A percentile compares a stretch with the other conserved stretches of the same genome.
phyloP scores from a whole-genome alignment of 1,140 invertebrate genomes.

The Microplitis demolitor region DNA sequence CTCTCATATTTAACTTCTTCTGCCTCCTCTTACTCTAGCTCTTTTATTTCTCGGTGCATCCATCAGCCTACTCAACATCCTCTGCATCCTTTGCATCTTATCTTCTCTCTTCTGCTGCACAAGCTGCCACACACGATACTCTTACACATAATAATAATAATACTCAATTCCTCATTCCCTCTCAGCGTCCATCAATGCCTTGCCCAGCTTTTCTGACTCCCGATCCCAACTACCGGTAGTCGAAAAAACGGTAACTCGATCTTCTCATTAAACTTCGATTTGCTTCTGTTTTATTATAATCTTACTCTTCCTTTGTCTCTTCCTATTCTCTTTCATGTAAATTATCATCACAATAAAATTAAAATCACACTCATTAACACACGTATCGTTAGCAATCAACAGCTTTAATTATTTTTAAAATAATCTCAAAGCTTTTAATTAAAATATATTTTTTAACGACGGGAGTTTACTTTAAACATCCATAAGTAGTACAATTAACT shows the following conservation, averaged over 20 bases:
- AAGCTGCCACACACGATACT: conserved; percentile 24
- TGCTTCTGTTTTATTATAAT: neutral
- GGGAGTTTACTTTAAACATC: too few relatives aligned
- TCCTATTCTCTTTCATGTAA: neutral
- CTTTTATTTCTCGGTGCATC: conserved; percentile 1
- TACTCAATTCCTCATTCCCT: too few relatives aligned
- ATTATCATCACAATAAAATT: neutral
- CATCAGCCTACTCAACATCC: neutral
- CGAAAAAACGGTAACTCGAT: conserved; percentile 8
- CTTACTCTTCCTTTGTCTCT: neutral
- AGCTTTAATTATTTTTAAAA: too few relatives aligned
- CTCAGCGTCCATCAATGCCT: conserved; percentile 19
- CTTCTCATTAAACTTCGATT: neutral
- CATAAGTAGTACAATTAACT: too few relatives aligned
- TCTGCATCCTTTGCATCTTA: neutral
- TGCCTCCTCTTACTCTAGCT: conserved; percentile 2
- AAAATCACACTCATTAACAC: too few relatives aligned
- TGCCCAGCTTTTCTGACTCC: conserved; percentile 15
- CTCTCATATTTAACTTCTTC: neutral
- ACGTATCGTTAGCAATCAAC: too few relatives aligned
- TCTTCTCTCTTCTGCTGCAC: conserved; percentile 22
- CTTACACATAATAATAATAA: neutral
- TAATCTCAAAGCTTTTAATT: too few relatives aligned
- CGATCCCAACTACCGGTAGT: conserved; percentile 5
- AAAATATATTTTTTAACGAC: too few relatives aligned